Conservation (phyloP, 2,113 vertebrate genomes). For the Brachirus orientalis region DNA sequence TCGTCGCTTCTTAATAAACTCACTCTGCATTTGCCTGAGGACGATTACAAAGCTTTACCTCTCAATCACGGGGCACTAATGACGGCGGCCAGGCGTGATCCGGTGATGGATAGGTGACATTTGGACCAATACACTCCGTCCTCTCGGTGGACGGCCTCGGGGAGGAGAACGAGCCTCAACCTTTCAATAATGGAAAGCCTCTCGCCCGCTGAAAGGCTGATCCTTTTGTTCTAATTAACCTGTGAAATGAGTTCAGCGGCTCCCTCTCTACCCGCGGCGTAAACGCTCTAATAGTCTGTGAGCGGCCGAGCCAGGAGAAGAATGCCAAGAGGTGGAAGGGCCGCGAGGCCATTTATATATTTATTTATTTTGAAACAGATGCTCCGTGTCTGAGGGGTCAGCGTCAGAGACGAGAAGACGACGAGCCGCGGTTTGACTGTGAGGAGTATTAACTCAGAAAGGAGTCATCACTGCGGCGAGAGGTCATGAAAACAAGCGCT, state of each 20-base stretch:
- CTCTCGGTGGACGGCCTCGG: conserved; percentile 41
- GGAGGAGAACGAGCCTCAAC: conserved; percentile 62
- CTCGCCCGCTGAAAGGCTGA: conserved; percentile 64
- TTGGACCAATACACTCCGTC: conserved; percentile 61
- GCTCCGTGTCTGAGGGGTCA: conserved; percentile 47
- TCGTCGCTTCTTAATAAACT: conserved; percentile 49
- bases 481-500: neutral
- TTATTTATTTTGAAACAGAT: conserved; percentile 32
- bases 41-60: conserved; percentile 62
- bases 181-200: conserved; percentile 75
- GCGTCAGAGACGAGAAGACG: conserved; percentile 36
- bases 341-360: conserved; percentile 43
- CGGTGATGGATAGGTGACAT: conserved; percentile 79
- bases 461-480: neutral
- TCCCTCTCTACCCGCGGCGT: conserved; percentile 44
- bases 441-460: conserved; percentile 16
- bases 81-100: conserved; percentile 35
- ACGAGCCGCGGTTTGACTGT: conserved; percentile 7
- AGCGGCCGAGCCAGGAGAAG: conserved; percentile 56
- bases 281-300: conserved; percentile 72
- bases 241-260: conserved; percentile 78
- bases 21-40: conserved; percentile 54
- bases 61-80: conserved; percentile 65
- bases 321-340: conserved; percentile 84
- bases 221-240: conserved; percentile 85